Conservation (phyloP, 1,140 invertebrate genomes). For the Centruroides sculpturatus region DNA sequence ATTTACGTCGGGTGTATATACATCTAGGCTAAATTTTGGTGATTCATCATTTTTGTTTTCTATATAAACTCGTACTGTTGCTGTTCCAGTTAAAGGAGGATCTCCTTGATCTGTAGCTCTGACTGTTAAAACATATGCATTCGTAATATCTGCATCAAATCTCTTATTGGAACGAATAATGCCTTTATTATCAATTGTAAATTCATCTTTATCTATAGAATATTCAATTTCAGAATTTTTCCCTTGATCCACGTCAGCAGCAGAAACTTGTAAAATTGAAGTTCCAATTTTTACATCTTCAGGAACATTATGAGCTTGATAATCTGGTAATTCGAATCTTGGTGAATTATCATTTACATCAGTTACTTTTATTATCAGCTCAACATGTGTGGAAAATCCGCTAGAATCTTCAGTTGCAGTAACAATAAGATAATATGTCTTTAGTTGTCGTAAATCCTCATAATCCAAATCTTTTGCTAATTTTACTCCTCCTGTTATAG, state of each 20-base stretch:
- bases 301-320: constrained; percentile 87
- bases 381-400: constrained; percentile 87
- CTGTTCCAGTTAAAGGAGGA: constrained; percentile 75
- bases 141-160: constrained; percentile 65
- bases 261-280: constrained; percentile 52
- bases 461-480: constrained; percentile 88
- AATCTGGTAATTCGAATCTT: constrained; percentile 86
- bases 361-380: constrained; percentile 31
- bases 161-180: constrained; percentile 50
- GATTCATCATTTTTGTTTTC: constrained; percentile 68
- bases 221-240: constrained; percentile 88
- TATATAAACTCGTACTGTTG: constrained; percentile 80
- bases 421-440: constrained; percentile 77
- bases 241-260: constrained; percentile 60
- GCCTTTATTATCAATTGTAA: constrained; percentile 76
- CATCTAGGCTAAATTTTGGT: constrained; percentile 86
- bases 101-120: constrained; percentile 83
- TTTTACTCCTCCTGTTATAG: constrained; percentile 85
- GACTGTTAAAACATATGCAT: constrained; percentile 82
- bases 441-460: constrained; percentile 79
- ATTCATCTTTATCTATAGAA: constrained; percentile 79
- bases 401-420: constrained; percentile 89
- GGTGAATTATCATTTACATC: constrained; percentile 86
- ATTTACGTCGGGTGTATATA: constrained; percentile 24
- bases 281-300: constrained; percentile 83